phyloP scores from a whole-genome alignment of 1,140 invertebrate genomes.

The Euura lappo region DNA sequence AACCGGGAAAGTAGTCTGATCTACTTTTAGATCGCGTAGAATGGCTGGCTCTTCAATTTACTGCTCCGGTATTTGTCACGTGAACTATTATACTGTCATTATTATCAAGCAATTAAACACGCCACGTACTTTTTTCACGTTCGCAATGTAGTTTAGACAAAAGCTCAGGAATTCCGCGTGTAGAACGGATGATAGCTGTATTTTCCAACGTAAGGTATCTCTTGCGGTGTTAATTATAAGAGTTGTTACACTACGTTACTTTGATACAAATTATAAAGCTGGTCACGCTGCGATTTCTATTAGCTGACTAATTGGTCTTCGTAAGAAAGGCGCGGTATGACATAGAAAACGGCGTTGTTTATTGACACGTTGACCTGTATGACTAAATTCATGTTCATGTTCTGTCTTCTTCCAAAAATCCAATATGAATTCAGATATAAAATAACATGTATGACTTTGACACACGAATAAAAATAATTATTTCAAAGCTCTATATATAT shows the following conservation, averaged over 20 bases:
- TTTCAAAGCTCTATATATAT: too few relatives aligned
- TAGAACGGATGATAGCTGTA: neutral
- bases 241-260: neutral
- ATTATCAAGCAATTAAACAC: neutral
- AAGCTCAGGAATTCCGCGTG: neutral
- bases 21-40: neutral
- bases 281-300: neutral
- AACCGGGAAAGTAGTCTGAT: neutral
- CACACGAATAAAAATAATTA: too few relatives aligned
- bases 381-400: too few relatives aligned
- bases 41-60: neutral
- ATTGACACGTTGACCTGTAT: too few relatives aligned
- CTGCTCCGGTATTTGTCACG: neutral
- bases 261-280: neutral
- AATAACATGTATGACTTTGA: too few relatives aligned
- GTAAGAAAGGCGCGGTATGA: neutral
- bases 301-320: neutral
- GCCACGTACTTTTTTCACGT: neutral
- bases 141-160: neutral
- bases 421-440: too few relatives aligned
- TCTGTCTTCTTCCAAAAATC: too few relatives aligned
- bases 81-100: neutral
- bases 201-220: neutral
- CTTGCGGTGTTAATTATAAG: neutral
- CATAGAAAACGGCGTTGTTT: too few relatives aligned